Evolutionary conservation across 2,113 vertebrate genomes (phyloP).

Genomic region (Boulengerochromis microlepis): DNA sequence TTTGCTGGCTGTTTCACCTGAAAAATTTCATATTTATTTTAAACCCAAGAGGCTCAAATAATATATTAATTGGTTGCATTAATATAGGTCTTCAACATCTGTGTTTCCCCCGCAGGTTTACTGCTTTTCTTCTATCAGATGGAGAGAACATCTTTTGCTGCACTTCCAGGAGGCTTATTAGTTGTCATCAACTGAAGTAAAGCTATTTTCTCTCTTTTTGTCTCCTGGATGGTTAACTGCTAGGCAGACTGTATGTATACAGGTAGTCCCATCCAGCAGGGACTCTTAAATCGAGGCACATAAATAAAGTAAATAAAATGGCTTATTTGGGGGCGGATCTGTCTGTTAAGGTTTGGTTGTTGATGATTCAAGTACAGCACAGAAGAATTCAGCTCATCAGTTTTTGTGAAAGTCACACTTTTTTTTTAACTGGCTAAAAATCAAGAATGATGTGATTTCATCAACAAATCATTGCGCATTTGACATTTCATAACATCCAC

Average conservation of each 20-base stretch:
- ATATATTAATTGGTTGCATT: background rate
- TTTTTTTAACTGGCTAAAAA: background rate
- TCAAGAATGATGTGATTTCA: background rate
- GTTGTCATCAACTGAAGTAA: background rate
- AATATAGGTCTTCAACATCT: background rate
- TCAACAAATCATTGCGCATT: background rate
- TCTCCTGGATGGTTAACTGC: background rate
- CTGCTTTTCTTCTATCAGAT: background rate
- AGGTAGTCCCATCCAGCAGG: background rate
- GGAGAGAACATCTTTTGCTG: background rate
- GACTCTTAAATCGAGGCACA: background rate
- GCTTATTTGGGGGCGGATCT: background rate
- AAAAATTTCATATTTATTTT: background rate
- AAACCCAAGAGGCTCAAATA: conserved; percentile 16
- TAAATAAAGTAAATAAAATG: background rate
- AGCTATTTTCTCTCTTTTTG: background rate
- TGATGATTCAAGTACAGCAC: background rate
- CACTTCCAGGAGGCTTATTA: background rate
- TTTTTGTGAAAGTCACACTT: background rate
- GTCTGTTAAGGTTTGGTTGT: background rate
- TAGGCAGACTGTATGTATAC: background rate
- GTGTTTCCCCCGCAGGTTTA: background rate
- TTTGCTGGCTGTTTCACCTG: background rate
- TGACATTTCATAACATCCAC: background rate
- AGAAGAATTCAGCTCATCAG: background rate